These are phyloP conservation scores for Poeciliopsis turneri DNA, from an alignment of 2,797 vertebrate genomes.

Conservation along the genomic window DNA sequence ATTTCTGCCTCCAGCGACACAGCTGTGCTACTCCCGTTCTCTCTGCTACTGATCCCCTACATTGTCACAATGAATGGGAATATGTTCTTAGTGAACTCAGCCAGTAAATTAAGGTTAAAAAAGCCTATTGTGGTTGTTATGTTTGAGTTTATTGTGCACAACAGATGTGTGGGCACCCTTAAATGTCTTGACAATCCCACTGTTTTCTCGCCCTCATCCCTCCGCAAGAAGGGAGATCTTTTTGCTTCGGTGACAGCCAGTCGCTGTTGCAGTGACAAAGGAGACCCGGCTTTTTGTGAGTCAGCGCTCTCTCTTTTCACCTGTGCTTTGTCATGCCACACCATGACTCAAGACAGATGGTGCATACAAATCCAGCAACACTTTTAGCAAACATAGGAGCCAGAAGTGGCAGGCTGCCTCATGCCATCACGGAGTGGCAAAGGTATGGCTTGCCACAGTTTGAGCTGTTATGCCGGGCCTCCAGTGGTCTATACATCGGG, in stretches of 20 bases:
- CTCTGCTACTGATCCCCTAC: slow-evolving; percentile 47
- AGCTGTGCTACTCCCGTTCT: slow-evolving; percentile 37
- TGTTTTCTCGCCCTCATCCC: slow-evolving; percentile 5
- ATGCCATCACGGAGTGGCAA: slow-evolving; percentile 48
- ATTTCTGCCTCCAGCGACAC: slow-evolving; percentile 47
- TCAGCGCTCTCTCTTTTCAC: slow-evolving; percentile 58
- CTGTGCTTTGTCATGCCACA: slow-evolving; percentile 67
- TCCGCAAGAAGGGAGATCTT: slow-evolving; percentile 13
- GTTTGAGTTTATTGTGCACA: slow-evolving; percentile 39
- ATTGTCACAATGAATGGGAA: slow-evolving; percentile 63
- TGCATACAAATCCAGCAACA: slow-evolving; percentile 67
- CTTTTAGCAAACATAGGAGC: slow-evolving; percentile 45
- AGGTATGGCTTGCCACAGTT: slow-evolving; percentile 45
- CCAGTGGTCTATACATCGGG: slow-evolving; percentile 34
- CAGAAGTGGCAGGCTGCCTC: slow-evolving; percentile 66
- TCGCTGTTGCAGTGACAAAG: slow-evolving; percentile 56
- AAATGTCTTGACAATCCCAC: slow-evolving; percentile 40
- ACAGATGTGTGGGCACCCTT: slow-evolving; percentile 33
- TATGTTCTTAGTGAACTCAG: slow-evolving; percentile 68
- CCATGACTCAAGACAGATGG: slow-evolving; percentile 47
- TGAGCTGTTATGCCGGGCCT: slow-evolving; percentile 23
- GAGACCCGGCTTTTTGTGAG: slow-evolving; percentile 58
- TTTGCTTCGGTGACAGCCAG: slow-evolving; percentile 50
- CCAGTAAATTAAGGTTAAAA: slow-evolving; percentile 69
- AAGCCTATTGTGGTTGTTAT: slow-evolving; percentile 52